Percentiles rank a stretch among this genome's conserved stretches.
Conservation (phyloP, 2,113 vertebrate genomes). For the Elachura formosa region DNA sequence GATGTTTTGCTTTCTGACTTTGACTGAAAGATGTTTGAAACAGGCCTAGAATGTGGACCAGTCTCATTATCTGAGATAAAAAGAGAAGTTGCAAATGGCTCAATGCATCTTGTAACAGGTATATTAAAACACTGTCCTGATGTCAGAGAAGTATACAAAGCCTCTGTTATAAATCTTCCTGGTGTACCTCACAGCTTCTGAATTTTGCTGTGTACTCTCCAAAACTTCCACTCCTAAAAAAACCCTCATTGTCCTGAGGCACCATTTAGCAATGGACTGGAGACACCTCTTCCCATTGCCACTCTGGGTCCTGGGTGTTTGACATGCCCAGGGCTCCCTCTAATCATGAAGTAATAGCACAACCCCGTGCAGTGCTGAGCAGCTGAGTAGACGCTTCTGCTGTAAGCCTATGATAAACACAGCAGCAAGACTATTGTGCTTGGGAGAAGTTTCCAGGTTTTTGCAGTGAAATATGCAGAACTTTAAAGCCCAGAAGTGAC, state of each 20-base stretch:
- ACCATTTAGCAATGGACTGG: background rate
- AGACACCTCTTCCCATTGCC: background rate
- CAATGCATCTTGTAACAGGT: background rate
- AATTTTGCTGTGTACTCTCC: background rate
- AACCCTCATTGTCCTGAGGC: background rate
- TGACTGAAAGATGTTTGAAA: background rate
- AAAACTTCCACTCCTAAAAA: background rate
- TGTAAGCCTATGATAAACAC: rapidly evolving
- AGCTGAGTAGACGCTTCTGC: rapidly evolving
- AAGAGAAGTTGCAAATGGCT: background rate
- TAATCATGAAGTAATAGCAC: rapidly evolving
- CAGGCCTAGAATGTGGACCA: rapidly evolving
- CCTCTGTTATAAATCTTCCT: background rate
- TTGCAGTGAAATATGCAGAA: background rate
- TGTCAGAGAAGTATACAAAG: background rate
- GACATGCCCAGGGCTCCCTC: background rate
- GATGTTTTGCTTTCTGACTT: background rate
- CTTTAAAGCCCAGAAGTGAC: background rate
- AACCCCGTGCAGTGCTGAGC: background rate
- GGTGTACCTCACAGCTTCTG: background rate
- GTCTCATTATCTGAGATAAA: background rate
- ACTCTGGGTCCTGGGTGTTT: rapidly evolving
- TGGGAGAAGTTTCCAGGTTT: background rate
- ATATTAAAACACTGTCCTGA: background rate
- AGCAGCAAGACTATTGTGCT: background rate